Percentiles rank a stretch among this genome's conserved stretches.
phyloP scores from a whole-genome alignment of 2,113 vertebrate species.

The Aplodontia rufa region DNA sequence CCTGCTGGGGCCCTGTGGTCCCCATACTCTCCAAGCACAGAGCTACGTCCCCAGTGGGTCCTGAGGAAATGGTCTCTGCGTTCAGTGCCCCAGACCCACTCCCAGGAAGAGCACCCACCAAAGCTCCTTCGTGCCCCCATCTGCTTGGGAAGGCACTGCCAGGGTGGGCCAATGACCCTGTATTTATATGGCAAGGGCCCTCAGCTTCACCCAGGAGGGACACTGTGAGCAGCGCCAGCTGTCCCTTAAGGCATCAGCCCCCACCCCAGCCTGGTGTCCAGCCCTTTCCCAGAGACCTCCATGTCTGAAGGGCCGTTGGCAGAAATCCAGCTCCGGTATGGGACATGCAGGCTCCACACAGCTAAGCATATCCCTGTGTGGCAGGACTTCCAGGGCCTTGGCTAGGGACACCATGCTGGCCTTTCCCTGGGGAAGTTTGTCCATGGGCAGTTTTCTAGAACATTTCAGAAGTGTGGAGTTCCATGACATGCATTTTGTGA shows the following conservation, averaged over 20 bases:
- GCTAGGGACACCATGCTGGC: background rate
- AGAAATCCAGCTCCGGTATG: background rate
- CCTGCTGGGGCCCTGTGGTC: background rate
- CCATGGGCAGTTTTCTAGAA: background rate
- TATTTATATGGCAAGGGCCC: background rate
- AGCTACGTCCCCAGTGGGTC: background rate
- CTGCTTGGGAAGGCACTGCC: background rate
- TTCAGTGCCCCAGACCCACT: rapidly evolving
- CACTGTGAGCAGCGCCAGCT: background rate
- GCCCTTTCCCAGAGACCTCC: background rate
- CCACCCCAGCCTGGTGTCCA: background rate
- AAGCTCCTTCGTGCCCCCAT: rapidly evolving
- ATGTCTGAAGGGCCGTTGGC: background rate
- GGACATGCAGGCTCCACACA: rapidly evolving
- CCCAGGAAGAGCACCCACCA: background rate
- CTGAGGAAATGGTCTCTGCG: background rate
- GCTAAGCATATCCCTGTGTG: rapidly evolving
- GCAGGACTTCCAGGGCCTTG: background rate
- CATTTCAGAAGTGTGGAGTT: background rate
- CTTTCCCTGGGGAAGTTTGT: background rate
- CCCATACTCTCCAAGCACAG: rapidly evolving
- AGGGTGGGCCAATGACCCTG: background rate
- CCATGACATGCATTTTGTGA: too few relatives aligned
- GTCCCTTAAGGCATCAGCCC: background rate
- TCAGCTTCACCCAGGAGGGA: background rate